These are phyloP conservation scores for Toxonevra muliebris DNA, from an alignment of 2,888 invertebrate species.

Conservation along the genomic window DNA sequence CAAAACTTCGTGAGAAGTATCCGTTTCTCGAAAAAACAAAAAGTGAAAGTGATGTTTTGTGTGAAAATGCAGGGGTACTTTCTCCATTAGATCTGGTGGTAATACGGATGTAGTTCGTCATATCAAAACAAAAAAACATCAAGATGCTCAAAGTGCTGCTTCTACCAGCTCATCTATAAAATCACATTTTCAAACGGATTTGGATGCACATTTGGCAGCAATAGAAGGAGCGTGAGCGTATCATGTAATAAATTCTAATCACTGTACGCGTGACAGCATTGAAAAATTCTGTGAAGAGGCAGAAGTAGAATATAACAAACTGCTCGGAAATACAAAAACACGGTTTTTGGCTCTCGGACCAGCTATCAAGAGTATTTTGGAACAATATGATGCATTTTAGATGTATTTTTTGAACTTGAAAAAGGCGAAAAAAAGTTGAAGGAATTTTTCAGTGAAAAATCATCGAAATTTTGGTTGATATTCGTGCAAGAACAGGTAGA, in stretches of 20 bases:
- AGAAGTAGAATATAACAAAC: conserved; percentile 29
- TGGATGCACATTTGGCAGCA: conserved; percentile 21
- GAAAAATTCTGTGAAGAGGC: conserved; percentile 28
- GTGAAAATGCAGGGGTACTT: conserved; percentile 8
- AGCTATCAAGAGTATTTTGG: conserved; percentile 28
- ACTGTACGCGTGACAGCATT: conserved; percentile 29
- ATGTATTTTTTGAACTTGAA: conserved; percentile 9
- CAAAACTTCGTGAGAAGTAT: conserved; percentile 23
- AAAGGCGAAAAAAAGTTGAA: too few relatives aligned
- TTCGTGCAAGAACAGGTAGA: too few relatives aligned
- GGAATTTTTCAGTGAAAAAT: too few relatives aligned
- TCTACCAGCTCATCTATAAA: conserved; percentile 25
- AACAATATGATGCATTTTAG: conserved; percentile 25
- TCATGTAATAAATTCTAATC: conserved; percentile 18
- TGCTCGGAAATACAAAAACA: conserved; percentile 35
- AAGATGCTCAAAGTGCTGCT: conserved; percentile 24
- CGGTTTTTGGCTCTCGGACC: conserved; percentile 29
- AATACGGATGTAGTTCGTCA: conserved; percentile 23
- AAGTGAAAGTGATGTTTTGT: conserved; percentile 22
- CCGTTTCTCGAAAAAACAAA: conserved; percentile 15
- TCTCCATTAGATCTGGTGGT: conserved; percentile 19
- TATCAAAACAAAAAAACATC: conserved; percentile 30
- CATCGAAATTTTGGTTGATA: too few relatives aligned
- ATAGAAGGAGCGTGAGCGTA: conserved; percentile 24
- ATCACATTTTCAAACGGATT: conserved; percentile 25